phyloP scores from a whole-genome alignment of 2,797 vertebrate genomes.

The Danio kyathit region DNA sequence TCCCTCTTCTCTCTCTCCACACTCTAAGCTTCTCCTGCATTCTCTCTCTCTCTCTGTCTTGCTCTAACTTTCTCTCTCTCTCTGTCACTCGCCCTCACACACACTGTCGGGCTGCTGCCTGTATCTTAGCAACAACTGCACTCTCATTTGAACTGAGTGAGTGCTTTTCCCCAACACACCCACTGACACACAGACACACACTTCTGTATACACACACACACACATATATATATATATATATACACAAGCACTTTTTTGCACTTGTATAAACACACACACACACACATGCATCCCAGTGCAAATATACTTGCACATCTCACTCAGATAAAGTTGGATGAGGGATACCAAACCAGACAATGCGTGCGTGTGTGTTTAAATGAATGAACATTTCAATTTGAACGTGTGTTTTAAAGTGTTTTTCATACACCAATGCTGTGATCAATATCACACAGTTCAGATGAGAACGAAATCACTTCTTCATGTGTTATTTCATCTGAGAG shows the following conservation, averaged over 20 bases:
- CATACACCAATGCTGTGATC: neutral
- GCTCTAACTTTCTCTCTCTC: constrained; percentile 57
- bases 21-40: constrained; percentile 32
- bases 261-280: constrained; percentile 57
- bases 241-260: constrained; percentile 54
- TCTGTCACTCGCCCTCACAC: constrained; percentile 69
- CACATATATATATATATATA: constrained; percentile 48
- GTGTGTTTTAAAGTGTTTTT: neutral
- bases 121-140: constrained; percentile 99
- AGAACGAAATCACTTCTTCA: neutral
- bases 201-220: constrained; percentile 72
- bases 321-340: constrained; percentile 6
- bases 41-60: constrained; percentile 52
- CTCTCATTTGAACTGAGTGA: constrained; percentile 89
- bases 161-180: constrained; percentile 80
- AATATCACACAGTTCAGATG: neutral
- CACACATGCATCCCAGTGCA: constrained; percentile 46
- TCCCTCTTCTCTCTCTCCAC: constrained; percentile 30
- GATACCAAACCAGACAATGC: constrained; percentile 4
- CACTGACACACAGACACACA: constrained; percentile 61
- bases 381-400: neutral
- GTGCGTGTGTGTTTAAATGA: constrained; percentile 17
- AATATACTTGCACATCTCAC: constrained; percentile 55
- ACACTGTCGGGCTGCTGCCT: constrained; percentile 89
- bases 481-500: neutral